phyloP scores from a whole-genome alignment of 2,888 invertebrate species.

The Nomada hirtipes region DNA sequence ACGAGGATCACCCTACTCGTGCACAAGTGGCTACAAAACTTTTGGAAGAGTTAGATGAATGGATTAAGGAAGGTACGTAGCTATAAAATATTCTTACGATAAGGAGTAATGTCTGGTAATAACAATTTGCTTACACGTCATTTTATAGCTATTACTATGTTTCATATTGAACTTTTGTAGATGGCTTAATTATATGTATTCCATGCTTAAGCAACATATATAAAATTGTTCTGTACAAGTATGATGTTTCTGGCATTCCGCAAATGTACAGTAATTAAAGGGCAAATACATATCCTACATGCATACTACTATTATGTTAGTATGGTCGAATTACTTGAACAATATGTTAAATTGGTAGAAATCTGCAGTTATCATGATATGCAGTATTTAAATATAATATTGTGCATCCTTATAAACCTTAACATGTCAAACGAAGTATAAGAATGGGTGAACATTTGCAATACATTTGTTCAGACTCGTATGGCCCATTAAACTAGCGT shows the following conservation, averaged over 20 bases:
- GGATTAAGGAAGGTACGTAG: constrained; percentile 88
- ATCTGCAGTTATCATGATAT: background rate
- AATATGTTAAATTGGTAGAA: constrained; percentile 9
- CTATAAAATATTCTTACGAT: background rate
- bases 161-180: background rate
- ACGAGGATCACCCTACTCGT: constrained; percentile 78
- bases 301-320: background rate
- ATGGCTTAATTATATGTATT: background rate
- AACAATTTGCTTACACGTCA: background rate
- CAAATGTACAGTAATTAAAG: background rate
- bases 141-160: background rate
- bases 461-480: background rate
- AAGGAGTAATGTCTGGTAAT: background rate
- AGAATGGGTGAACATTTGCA: constrained; percentile 12
- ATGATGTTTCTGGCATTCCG: background rate
- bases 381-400: background rate
- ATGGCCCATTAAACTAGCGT: constrained; percentile 27
- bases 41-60: constrained; percentile 89
- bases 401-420: background rate
- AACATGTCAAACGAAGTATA: background rate
- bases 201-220: background rate
- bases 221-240: background rate
- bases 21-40: constrained; percentile 88
- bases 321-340: background rate
- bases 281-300: background rate